Conservation (phyloP, 2,888 invertebrate genomes). For the Archips xylosteana region DNA sequence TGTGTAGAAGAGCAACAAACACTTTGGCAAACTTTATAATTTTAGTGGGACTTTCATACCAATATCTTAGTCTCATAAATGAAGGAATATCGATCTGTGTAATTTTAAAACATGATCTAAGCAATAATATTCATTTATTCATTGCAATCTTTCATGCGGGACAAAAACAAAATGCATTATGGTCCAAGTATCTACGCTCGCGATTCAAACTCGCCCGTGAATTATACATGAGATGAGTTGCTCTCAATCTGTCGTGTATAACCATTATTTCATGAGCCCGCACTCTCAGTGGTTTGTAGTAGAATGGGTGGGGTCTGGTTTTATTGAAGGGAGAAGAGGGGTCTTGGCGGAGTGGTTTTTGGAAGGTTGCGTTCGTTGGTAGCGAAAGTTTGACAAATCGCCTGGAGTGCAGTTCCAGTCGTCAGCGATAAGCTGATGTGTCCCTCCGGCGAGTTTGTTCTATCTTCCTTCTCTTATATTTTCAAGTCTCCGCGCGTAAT, state of each 20-base stretch:
- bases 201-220: slow-evolving; percentile 71
- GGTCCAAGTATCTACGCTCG: slow-evolving; percentile 59
- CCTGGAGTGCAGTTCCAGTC: slow-evolving; percentile 68
- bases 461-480: slow-evolving; percentile 60
- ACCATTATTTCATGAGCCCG: slow-evolving; percentile 59
- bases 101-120: slow-evolving; percentile 13
- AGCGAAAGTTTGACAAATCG: slow-evolving; percentile 77
- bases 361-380: slow-evolving; percentile 64
- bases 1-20: no score
- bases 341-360: slow-evolving; percentile 53
- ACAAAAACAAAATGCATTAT: slow-evolving; percentile 68
- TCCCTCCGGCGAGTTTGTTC: slow-evolving; percentile 58
- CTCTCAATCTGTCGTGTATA: slow-evolving; percentile 72
- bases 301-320: not conserved
- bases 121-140: slow-evolving; percentile 69
- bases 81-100: slow-evolving; percentile 1
- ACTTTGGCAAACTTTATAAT: no score
- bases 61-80: not conserved
- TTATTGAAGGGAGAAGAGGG: slow-evolving; percentile 37
- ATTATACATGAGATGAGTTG: slow-evolving; percentile 78
- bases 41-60: no score
- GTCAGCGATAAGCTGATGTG: slow-evolving; percentile 71
- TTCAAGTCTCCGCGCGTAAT: slow-evolving; percentile 50
- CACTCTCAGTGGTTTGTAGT: not conserved
- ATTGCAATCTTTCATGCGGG: slow-evolving; percentile 65